Evolutionary conservation across 2,113 vertebrate species (phyloP).

Genomic region (Scortum barcoo): DNA sequence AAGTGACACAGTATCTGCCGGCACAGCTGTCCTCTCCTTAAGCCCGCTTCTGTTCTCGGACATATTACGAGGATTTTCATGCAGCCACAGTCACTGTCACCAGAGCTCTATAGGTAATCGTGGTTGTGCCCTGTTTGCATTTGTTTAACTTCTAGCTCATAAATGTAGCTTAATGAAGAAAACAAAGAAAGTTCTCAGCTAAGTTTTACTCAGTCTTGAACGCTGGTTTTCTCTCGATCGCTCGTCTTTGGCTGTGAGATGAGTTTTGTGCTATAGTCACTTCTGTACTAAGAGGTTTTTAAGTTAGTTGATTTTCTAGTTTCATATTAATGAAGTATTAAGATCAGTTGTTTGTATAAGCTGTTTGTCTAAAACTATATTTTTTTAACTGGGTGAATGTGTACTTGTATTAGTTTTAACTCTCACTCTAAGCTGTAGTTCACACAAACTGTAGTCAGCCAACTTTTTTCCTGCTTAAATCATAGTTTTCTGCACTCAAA

Average conservation of each 20-base stretch:
- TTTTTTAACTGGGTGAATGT: neutral
- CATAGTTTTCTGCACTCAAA: constrained; percentile 5
- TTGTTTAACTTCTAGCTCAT: constrained; percentile 8
- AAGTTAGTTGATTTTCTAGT: neutral
- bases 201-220: neutral
- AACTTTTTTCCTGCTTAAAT: constrained; percentile 10
- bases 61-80: constrained; percentile 26
- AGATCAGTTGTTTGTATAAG: neutral
- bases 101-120: constrained; percentile 22
- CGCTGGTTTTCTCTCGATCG: neutral
- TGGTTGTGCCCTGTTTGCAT: constrained; percentile 6
- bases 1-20: constrained; percentile 37
- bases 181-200: neutral
- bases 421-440: neutral
- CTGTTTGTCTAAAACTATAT: neutral
- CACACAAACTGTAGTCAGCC: neutral
- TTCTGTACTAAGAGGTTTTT: neutral
- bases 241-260: neutral
- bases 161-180: constrained; percentile 6
- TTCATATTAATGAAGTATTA: neutral
- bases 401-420: neutral
- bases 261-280: neutral
- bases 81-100: neutral
- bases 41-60: constrained; percentile 24
- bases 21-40: constrained; percentile 25